Conservation (phyloP, 2,797 vertebrate species). For the Falco biarmicus region DNA sequence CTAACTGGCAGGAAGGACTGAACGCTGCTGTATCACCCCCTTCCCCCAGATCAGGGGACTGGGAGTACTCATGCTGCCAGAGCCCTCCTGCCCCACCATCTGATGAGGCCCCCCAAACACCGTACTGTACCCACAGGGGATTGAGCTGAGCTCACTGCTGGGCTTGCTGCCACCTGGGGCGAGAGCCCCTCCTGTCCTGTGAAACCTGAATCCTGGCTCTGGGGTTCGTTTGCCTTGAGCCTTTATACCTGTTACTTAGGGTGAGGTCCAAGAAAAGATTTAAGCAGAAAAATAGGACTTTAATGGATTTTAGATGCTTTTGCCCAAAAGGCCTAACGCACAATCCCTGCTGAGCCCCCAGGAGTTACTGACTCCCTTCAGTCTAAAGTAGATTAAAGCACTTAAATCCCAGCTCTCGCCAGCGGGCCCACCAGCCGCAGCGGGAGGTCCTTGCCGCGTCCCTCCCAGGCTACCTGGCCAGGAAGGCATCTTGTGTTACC, state of each 20-base stretch:
- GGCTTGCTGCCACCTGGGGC: background rate
- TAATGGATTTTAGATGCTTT: background rate
- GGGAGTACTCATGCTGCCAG: background rate
- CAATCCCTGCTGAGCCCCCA: background rate
- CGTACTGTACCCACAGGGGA: fast-evolving
- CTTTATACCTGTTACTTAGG: background rate
- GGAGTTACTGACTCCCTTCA: background rate
- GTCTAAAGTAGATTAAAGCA: background rate
- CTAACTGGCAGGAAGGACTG: background rate
- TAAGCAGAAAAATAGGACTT: background rate
- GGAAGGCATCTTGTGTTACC: background rate
- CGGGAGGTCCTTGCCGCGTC: fast-evolving
- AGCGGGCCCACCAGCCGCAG: background rate
- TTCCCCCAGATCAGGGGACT: fast-evolving
- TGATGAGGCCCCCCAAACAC: background rate
- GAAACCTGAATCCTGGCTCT: background rate
- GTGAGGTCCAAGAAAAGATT: background rate
- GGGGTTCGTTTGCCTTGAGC: background rate
- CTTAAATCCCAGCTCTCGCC: background rate
- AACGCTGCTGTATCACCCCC: background rate
- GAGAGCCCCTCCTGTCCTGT: background rate
- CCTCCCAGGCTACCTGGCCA: background rate
- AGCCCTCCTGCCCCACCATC: background rate
- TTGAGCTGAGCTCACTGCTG: background rate
- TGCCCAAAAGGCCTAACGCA: background rate